phyloP scores from a whole-genome alignment of 2,113 vertebrate species.

The Glaucomys volans region DNA sequence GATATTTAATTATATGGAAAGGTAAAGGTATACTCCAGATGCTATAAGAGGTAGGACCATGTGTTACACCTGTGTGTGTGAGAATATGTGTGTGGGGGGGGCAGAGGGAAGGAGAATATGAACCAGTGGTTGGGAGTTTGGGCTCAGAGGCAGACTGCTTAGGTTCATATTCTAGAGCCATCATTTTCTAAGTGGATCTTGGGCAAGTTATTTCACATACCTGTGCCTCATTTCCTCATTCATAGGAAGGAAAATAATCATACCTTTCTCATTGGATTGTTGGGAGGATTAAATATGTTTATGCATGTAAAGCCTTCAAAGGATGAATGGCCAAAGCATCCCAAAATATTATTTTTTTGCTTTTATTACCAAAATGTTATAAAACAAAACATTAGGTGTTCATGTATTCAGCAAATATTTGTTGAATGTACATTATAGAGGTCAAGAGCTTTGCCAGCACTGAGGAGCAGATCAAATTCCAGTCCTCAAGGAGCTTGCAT shows the following conservation, averaged over 20 bases:
- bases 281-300: background rate
- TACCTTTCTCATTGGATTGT: background rate
- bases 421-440: background rate
- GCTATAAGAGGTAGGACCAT: background rate
- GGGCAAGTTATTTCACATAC: background rate
- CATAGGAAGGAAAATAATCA: background rate
- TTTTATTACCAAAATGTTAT: background rate
- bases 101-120: background rate
- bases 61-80: background rate
- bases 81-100: background rate
- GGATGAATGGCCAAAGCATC: background rate
- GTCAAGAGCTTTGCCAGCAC: background rate
- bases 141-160: background rate
- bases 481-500: background rate
- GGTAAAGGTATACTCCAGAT: background rate
- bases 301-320: background rate
- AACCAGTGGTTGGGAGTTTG: background rate
- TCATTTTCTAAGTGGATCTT: background rate
- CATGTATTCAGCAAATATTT: background rate
- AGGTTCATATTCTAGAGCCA: background rate
- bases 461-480: background rate
- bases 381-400: background rate
- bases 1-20: conserved; percentile 11
- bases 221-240: background rate
- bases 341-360: background rate